Conservation (phyloP, 2,113 vertebrate genomes). For the Platycercus adscitus region DNA sequence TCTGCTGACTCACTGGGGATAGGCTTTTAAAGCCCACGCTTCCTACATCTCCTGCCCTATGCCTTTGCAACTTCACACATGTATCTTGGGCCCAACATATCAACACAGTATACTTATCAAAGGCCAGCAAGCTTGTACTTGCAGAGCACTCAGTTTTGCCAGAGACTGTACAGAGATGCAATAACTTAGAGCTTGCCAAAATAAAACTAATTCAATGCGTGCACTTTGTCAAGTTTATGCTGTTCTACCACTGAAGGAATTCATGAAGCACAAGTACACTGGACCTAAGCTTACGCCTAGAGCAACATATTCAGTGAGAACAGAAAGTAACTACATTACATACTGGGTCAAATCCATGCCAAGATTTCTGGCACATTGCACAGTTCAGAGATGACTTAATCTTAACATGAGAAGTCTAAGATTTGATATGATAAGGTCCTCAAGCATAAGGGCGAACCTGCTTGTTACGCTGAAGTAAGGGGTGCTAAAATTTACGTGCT, state of each 20-base stretch:
- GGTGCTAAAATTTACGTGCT: background rate
- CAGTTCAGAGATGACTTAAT: background rate
- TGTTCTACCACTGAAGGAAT: background rate
- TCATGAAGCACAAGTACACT: rapidly evolving
- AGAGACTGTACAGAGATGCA: background rate
- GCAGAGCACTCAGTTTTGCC: background rate
- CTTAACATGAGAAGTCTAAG: background rate
- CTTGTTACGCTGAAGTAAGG: background rate
- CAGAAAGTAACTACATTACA: background rate
- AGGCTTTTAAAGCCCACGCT: background rate
- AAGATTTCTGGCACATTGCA: background rate
- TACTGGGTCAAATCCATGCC: background rate
- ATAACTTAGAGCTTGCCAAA: background rate
- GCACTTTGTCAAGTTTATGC: rapidly evolving
- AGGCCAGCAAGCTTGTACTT: background rate
- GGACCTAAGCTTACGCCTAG: background rate
- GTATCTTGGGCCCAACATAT: background rate
- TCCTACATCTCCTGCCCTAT: background rate
- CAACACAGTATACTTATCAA: background rate
- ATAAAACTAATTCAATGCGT: background rate
- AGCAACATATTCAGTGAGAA: background rate
- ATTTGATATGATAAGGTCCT: background rate
- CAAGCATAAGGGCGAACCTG: background rate
- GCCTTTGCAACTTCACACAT: background rate
- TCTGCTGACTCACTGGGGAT: background rate